Base-by-base conservation (phyloP, 2,113 vertebrate genomes). In the Tupaia tana region DNA sequence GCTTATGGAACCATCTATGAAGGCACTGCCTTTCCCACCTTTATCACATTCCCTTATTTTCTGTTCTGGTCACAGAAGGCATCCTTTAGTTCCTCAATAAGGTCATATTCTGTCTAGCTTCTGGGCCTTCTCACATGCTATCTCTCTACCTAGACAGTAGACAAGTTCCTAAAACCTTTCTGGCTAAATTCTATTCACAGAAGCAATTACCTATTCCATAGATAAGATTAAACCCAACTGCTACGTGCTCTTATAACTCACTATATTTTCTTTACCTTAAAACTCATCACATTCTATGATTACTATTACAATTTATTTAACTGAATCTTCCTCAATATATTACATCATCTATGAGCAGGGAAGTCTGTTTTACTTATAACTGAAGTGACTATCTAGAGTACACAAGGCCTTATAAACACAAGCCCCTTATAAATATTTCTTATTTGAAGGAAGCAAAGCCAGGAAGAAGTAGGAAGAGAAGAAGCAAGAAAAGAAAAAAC, bases 301-400 rank as follows among this genome's bases (percentile, higher is more conserved):
- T 54, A 75, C 34, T 93, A 93, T 81, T 54, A 75, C 34, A 91
- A 81, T 24, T 58, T 63, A 34, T 71, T 74, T 56, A 86, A 86
- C 10, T 87, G 52, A 43, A 6, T 82, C 20, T 77, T 81, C 15
- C 27, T 77, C 25, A 86, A 52, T 59, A 92, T 5, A 29, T 1
- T 27, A 9, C 7, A 84, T 9, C 24, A 85, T 86, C 80, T 43
- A 77, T 34, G 31, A 93, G 25, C 52, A 63, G 16, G 78, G 71
- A 86, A 80, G 58, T 61, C 61, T 74, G 31, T 75, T 86, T 85
- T 78, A 86, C 52, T 94, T 75, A 54, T 83, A n/a, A 86, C 58
- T 89, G 6, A 80, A 93, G 56, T 69, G 59, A 94, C 12, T 29
- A 92, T 25, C 13, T 85, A 29, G 24, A 73, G 9, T 80, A 77